Base-by-base conservation (phyloP, 1,140 invertebrate genomes). In the Drosophila ohnishii region DNA sequence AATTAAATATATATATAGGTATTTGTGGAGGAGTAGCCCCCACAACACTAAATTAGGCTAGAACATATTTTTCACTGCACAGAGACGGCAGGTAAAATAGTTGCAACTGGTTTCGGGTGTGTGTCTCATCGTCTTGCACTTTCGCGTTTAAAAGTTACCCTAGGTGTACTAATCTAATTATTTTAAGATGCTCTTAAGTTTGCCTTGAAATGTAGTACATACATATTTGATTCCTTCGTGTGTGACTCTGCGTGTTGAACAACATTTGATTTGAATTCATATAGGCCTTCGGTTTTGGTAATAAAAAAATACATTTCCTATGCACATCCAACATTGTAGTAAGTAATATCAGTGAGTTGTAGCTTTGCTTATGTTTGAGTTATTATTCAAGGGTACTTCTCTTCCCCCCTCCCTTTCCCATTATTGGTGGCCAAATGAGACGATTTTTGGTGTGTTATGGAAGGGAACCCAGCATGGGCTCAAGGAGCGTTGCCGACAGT, bases 241-340 rank as follows among this genome's bases (percentile, higher is more conserved):
- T 76, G 70, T 59, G 55, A 59, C 45, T 72, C 53, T 60, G 34
- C 71, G 74, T 76, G 62, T 69, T 77, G 74, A 75, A 70, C 74
- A 77, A 77, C 75, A 62, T 78, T 78, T 77, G 74, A 70, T 78
- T 76, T 66, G 60, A 39, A 45, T 62, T 72, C 53, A 71, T 74
- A 25, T 62, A 55, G 57, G 61, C 39, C 47, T 62, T 70, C 53
- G 48, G 45, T 58, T 74, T 64, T 64, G 34, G 73, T 44, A 40
- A 74, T 86, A 86, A 76, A 86, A 85, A 86, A 86, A 86, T 87
- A 87, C 65, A 86, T 78, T 78, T 84, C 45, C 44, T 79, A 61
- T 81, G 78, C 78, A 77, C 59, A 63, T 80, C 56, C 74, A 82
- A 83, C 80, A 78, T 71, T 78, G 56, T 72, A 71, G 58, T 86